phyloP scores from a whole-genome alignment of 2,113 vertebrate species.

The Urocolius indicus region DNA sequence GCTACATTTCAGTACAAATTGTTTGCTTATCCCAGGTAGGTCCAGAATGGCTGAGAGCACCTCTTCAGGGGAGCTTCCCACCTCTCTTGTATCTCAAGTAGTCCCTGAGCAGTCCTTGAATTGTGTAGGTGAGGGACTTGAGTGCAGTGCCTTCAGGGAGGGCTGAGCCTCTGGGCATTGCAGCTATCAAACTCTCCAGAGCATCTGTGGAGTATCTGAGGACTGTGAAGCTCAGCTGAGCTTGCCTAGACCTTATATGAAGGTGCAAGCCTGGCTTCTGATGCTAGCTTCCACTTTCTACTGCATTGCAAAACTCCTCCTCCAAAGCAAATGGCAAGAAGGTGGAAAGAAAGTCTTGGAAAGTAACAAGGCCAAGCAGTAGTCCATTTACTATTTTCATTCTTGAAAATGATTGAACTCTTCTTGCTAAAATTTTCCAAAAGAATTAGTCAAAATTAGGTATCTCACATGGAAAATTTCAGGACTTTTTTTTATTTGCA shows the following conservation, averaged over 20 bases:
- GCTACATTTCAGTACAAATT: background rate
- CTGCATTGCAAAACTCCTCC: background rate
- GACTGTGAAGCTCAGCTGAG: background rate
- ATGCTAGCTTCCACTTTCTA: background rate
- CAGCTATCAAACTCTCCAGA: background rate
- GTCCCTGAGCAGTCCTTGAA: background rate
- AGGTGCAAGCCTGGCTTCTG: background rate
- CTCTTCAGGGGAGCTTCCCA: background rate
- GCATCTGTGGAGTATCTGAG: background rate
- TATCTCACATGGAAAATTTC: background rate
- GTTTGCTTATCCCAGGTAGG: background rate
- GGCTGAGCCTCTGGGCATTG: background rate
- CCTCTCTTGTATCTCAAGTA: rapidly evolving
- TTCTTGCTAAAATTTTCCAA: background rate
- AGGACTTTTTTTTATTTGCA: background rate
- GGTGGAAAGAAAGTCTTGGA: background rate
- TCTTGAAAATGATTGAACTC: background rate
- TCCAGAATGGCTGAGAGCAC: background rate
- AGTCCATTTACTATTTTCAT: background rate
- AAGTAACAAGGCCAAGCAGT: background rate
- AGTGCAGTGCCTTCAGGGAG: background rate
- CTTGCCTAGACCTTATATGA: background rate
- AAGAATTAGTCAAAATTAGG: background rate
- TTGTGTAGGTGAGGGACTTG: background rate
- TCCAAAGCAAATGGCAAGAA: background rate